Conservation (phyloP, 2,797 vertebrate genomes). For the Dryobates pubescens region DNA sequence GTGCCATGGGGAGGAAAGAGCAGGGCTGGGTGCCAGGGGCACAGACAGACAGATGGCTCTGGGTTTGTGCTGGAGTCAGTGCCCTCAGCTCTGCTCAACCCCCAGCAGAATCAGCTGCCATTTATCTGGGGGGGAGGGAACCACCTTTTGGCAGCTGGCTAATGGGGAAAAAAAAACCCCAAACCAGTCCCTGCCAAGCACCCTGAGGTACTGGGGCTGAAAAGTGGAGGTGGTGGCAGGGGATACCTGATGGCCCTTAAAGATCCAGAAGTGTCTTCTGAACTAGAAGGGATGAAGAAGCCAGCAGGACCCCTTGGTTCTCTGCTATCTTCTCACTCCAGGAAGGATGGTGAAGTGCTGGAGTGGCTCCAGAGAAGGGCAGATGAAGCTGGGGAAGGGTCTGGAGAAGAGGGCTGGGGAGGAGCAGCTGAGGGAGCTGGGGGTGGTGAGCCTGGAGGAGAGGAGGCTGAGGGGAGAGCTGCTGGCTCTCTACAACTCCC, state of each 20-base stretch:
- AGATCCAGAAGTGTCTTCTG: not conserved
- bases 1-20: not conserved
- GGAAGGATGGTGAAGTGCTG: too few species aligned
- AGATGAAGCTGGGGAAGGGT: too few species aligned
- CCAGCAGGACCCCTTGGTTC: not conserved
- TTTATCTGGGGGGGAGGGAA: not conserved
- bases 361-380: too few species aligned
- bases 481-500: too few species aligned
- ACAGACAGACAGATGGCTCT: fast-evolving
- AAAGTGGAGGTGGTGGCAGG: fast-evolving
- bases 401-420: too few species aligned
- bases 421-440: too few species aligned
- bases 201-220: not conserved
- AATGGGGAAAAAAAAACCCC: not conserved
- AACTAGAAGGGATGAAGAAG: not conserved
- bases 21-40: not conserved
- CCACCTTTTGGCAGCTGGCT: not conserved
- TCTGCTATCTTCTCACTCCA: not conserved
- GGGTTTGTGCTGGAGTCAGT: not conserved
- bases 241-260: not conserved
- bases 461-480: too few species aligned
- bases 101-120: not conserved
- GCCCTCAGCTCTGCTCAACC: not conserved
- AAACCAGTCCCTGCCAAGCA: not conserved
- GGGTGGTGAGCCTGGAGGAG: too few species aligned